A percentile compares a stretch with the other conserved stretches of the same genome.
Conservation (phyloP, 1,140 invertebrate species). For the Chionoecetes opilio region DNA sequence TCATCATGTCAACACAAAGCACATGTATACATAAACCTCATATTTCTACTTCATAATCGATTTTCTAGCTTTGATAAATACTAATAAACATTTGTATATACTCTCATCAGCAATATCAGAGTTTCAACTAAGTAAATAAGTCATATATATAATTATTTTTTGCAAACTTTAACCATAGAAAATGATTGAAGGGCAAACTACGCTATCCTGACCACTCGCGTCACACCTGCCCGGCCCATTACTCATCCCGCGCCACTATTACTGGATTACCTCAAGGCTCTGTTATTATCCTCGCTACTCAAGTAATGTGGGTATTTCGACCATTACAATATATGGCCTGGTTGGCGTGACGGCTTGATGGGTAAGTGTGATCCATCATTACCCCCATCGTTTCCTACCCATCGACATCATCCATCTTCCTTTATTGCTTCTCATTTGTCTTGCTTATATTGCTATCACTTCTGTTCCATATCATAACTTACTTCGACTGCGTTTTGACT, state of each 20-base stretch:
- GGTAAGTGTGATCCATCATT: slow-evolving; percentile 5
- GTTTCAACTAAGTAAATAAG: no score
- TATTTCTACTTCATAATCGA: no score
- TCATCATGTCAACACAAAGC: not conserved
- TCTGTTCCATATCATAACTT: not conserved
- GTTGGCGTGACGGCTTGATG: not conserved
- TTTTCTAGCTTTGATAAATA: no score
- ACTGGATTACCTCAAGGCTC: not conserved
- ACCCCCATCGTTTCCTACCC: not conserved
- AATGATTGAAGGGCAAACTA: not conserved
- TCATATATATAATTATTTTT: no score
- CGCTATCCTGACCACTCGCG: no score
- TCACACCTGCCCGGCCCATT: not conserved
- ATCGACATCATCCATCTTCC: not conserved
- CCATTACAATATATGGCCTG: not conserved
- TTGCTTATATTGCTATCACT: not conserved
- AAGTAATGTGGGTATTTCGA: not conserved
- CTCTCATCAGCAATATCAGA: no score
- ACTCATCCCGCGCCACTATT: not conserved
- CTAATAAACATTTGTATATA: no score
- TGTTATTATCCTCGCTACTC: not conserved
- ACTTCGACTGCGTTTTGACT: not conserved
- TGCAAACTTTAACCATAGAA: not conserved
- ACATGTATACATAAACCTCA: no score
- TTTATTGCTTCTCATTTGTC: not conserved